Conservation (phyloP, 1,140 invertebrate genomes). For the Hycleus cichorii region DNA sequence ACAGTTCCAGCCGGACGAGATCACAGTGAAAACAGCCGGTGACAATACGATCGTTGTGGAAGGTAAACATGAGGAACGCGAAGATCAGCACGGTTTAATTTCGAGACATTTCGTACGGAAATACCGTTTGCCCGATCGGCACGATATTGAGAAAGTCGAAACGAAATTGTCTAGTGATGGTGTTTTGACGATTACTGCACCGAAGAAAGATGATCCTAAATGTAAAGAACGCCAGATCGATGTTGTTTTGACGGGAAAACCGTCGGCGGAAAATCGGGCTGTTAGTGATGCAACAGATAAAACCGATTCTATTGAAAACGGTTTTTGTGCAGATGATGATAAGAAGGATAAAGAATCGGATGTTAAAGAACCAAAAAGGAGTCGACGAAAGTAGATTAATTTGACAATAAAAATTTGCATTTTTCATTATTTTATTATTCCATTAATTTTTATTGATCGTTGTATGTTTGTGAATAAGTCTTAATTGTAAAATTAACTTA, state of each 20-base stretch:
- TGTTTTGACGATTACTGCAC: slow-evolving; percentile 57
- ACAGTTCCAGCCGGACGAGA: slow-evolving; percentile 55
- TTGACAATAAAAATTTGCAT: no score
- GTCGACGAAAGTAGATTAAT: no score
- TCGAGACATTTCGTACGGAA: slow-evolving; percentile 50
- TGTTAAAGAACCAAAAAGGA: no score
- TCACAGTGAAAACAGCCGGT: slow-evolving; percentile 51
- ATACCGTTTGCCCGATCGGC: slow-evolving; percentile 53
- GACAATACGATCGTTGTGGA: slow-evolving; percentile 43
- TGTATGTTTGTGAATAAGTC: no score
- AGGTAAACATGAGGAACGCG: slow-evolving; percentile 46
- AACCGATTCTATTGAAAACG: no score
- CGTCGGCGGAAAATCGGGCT: neutral
- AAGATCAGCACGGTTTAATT: slow-evolving; percentile 42
- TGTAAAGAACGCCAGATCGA: slow-evolving; percentile 46
- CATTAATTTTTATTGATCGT: no score
- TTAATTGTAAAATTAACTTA: no score
- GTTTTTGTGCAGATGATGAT: no score
- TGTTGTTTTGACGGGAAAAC: slow-evolving; percentile 48
- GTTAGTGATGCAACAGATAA: no score
- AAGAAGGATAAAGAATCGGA: no score
- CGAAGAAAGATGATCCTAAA: slow-evolving; percentile 44
- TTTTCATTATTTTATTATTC: no score
- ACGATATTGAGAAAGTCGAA: slow-evolving; percentile 55
- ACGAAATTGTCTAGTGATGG: slow-evolving; percentile 64